Base-by-base conservation (phyloP, 1,140 invertebrate genomes). In the Ephestia elutella region DNA sequence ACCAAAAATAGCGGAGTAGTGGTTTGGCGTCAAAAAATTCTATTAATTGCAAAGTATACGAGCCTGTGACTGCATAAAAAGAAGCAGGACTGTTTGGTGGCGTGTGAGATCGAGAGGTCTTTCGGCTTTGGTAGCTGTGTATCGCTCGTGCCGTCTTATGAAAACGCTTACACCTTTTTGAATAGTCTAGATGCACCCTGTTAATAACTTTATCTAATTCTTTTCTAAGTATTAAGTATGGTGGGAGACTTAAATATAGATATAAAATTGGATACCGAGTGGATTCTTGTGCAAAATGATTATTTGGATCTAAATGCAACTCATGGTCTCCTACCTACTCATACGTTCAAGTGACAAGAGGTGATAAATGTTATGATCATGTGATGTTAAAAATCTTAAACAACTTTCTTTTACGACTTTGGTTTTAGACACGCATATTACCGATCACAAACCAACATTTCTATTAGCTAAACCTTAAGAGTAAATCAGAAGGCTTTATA, bases 1-100 rank as follows among this genome's bases (percentile, higher is more conserved):
- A 61, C 7, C 63, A 70, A 59, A n/a, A 66, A 66, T 49, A 59
- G 63, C 49, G n/a, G n/a, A n/a, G n/a, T n/a, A n/a, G n/a, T n/a
- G n/a, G n/a, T n/a, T n/a, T n/a, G n/a, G n/a, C n/a, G n/a, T 61
- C 3, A n/a, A 56, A 62, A 28, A 35, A 66, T 13, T n/a, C 15
- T 30, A 8, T 64, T 20, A 44, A 5, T 38, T 10, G 28, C 19
- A 5, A 2, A n/a, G 35, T 57, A 4, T 10, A 32, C 2, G 60
- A 62, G 18, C 60, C 50, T 1, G n/a, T n/a, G 5, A 20, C 1
- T 0, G 28, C 28, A 30, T 51, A n/a, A 3, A 2, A 20, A n/a
- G 57, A 60, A 11, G 38, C 17, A 8, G n/a, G 60, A 66, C 18
- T 59, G 60, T 28, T 30, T 65, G 0, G 11, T 58, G n/a, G n/a